phyloP scores from a whole-genome alignment of 1,140 invertebrate genomes.

The Neodiprion lecontei region DNA sequence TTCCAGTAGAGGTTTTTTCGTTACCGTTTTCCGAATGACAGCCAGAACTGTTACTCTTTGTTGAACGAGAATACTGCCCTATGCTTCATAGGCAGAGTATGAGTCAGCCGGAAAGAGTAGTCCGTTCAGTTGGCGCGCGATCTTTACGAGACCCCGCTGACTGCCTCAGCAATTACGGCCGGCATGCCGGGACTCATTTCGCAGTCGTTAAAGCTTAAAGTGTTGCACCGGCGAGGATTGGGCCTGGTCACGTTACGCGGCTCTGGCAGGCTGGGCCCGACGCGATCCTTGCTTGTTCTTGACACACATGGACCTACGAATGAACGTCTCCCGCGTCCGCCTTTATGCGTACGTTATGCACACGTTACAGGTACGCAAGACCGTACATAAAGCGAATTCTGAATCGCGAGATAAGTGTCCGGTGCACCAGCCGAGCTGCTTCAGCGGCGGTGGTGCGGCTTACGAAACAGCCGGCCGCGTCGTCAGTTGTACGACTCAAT shows the following conservation, averaged over 20 bases:
- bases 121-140: background rate
- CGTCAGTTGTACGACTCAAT: no score
- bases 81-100: slow-evolving; percentile 4
- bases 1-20: no score
- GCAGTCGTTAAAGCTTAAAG: slow-evolving; percentile 27
- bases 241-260: slow-evolving; percentile 16
- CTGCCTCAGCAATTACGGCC: slow-evolving; percentile 25
- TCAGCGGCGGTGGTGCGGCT: no score
- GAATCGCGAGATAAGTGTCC: no score
- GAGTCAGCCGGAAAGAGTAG: slow-evolving; percentile 2
- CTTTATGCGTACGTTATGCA: no score
- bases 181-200: slow-evolving; percentile 25
- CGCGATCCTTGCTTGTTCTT: background rate
- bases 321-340: no score
- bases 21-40: no score
- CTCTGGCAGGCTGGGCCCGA: background rate
- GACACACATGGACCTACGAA: background rate
- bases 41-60: background rate
- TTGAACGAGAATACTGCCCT: slow-evolving; percentile 14
- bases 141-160: slow-evolving; percentile 19
- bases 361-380: background rate
- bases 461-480: no score
- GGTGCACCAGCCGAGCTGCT: no score
- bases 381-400: background rate
- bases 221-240: slow-evolving; percentile 24